A percentile compares a stretch with the other conserved stretches of the same genome.
phyloP scores from a whole-genome alignment of 2,113 vertebrate genomes.

The Lonchura striata region DNA sequence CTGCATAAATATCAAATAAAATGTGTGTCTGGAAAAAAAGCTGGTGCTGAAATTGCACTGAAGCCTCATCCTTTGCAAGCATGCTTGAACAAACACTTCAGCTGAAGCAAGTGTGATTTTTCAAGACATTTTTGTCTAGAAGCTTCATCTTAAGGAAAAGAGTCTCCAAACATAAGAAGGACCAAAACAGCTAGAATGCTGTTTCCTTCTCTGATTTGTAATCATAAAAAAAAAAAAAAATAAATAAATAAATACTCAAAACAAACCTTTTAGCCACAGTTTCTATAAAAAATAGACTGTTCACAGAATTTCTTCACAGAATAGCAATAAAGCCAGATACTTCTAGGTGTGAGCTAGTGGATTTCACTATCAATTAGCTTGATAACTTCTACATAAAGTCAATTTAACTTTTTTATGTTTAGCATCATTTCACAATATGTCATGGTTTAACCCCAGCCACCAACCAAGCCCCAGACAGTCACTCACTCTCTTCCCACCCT shows the following conservation, averaged over 20 bases:
- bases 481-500: fast-evolving
- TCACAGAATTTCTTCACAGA: background rate
- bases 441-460: background rate
- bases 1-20: background rate
- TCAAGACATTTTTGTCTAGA: background rate
- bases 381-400: background rate
- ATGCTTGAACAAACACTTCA: background rate
- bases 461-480: background rate
- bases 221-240: too few relatives aligned
- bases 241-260: too few relatives aligned
- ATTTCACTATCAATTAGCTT: background rate
- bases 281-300: background rate
- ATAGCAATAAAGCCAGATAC: background rate
- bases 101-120: background rate
- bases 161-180: background rate
- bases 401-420: background rate
- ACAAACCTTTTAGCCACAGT: background rate
- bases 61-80: background rate
- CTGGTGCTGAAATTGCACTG: background rate
- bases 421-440: background rate
- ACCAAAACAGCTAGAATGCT: background rate
- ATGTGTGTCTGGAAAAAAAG: background rate
- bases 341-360: background rate
- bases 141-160: background rate
- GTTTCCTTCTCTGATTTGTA: background rate